Evolutionary conservation across 1,140 invertebrate species (phyloP).

Genomic region (Phenacoccus solenopsis): DNA sequence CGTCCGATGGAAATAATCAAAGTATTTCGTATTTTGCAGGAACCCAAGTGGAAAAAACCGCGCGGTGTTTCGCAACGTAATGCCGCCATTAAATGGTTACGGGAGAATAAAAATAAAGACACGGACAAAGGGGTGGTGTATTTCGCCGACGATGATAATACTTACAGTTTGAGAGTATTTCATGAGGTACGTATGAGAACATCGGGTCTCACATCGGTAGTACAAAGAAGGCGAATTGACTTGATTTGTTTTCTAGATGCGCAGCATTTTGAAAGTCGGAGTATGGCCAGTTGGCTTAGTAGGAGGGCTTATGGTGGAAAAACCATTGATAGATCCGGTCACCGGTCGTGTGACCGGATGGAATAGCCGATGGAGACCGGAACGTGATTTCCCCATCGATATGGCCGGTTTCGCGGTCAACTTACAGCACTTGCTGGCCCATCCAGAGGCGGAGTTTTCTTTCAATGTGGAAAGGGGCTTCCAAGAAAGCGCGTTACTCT

Average conservation of each 20-base stretch:
- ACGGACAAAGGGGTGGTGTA: conserved; percentile 69
- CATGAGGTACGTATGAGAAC: conserved; percentile 54
- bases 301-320: conserved; percentile 75
- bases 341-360: conserved; percentile 67
- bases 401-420: conserved; percentile 98
- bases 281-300: conserved; percentile 97
- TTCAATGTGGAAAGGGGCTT: conserved; percentile 72
- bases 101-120: conserved; percentile 44
- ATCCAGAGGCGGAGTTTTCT: conserved; percentile 59
- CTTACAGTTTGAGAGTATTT: conserved; percentile 80
- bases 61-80: conserved; percentile 92
- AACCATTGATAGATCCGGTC: conserved; percentile 51
- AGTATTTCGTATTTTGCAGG: conserved; percentile 39
- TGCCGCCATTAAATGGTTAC: conserved; percentile 72
- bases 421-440: conserved; percentile 58
- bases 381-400: conserved; percentile 87
- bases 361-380: conserved; percentile 71
- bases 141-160: conserved; percentile 99
- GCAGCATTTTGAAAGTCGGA: conserved; percentile 68
- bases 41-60: conserved; percentile 81
- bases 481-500: conserved; percentile 83
- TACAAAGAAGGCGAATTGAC: too few relatives aligned
- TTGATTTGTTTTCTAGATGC: conserved; percentile 35
- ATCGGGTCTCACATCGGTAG: too few relatives aligned
- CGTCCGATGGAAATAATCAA: too few relatives aligned